phyloP scores from a whole-genome alignment of 2,888 invertebrate genomes.

The Melanophora roralis region DNA sequence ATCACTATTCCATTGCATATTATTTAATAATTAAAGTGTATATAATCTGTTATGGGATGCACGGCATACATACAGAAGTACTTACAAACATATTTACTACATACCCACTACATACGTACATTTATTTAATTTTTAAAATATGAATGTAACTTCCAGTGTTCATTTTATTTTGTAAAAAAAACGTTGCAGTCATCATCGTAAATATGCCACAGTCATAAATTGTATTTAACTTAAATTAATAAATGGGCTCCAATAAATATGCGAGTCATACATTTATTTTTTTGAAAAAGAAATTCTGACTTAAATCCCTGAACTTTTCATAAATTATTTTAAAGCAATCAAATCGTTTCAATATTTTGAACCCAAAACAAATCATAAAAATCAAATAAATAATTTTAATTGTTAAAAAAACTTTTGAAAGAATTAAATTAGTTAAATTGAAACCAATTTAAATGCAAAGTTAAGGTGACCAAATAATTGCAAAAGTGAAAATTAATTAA shows the following conservation, averaged over 20 bases:
- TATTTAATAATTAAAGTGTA: too few relatives aligned
- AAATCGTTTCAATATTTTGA: background rate
- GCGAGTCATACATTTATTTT: background rate
- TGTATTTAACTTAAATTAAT: constrained; percentile 59
- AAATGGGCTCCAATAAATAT: constrained; percentile 27
- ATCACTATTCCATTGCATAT: too few relatives aligned
- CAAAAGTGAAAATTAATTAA: background rate
- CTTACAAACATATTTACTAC: too few relatives aligned
- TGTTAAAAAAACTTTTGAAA: background rate
- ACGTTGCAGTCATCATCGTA: constrained; percentile 36
- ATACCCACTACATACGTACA: too few relatives aligned
- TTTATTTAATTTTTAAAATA: too few relatives aligned
- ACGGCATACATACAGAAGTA: too few relatives aligned
- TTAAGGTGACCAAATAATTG: constrained; percentile 65
- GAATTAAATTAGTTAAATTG: constrained; percentile 64
- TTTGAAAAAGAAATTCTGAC: constrained; percentile 10
- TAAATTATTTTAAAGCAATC: background rate
- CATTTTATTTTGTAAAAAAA: constrained; percentile 14
- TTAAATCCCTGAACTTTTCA: constrained; percentile 22
- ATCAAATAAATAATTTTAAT: constrained; percentile 25
- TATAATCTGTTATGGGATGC: too few relatives aligned
- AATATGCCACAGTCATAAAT: constrained; percentile 58
- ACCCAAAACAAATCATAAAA: constrained; percentile 45
- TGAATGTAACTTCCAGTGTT: constrained; percentile 18
- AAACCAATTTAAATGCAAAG: constrained; percentile 68